phyloP scores from a whole-genome alignment of 2,797 vertebrate genomes.

The Paratrypauchen microcephalus region DNA sequence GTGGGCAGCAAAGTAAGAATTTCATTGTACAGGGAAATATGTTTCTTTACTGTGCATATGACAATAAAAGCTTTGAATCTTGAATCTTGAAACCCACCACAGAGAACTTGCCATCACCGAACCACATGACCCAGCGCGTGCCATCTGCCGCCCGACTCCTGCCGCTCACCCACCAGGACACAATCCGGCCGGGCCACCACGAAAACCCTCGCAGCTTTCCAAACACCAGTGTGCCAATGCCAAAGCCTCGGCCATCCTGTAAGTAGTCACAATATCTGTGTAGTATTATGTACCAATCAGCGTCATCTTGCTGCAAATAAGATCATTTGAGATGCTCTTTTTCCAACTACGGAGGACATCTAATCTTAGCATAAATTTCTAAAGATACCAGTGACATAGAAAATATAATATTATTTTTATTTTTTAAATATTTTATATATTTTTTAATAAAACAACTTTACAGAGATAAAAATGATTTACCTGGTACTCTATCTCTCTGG shows the following conservation, averaged over 20 bases:
- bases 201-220: constrained; percentile 96
- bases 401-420: background rate
- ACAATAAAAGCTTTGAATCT: too few species aligned
- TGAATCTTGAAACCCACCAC: constrained; percentile 88
- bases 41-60: too few species aligned
- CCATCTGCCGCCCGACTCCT: constrained; percentile 88
- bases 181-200: constrained; percentile 95
- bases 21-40: too few species aligned
- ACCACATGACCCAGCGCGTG: constrained; percentile 97
- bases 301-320: background rate
- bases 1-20: too few species aligned
- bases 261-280: background rate
- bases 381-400: background rate
- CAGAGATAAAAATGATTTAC: constrained; percentile 17
- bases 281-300: background rate
- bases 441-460: too few species aligned
- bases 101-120: constrained; percentile 93
- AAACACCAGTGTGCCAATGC: constrained; percentile 89
- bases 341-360: too few species aligned
- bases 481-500: constrained; percentile 74
- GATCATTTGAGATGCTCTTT: too few species aligned
- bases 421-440: too few species aligned
- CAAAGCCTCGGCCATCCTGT: constrained; percentile 88
- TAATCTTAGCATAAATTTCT: too few species aligned
- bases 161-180: constrained; percentile 88